A percentile compares a stretch with the other conserved stretches of the same genome.
phyloP scores from a whole-genome alignment of 2,888 invertebrate species.

The Ecdyonurus torrentis region DNA sequence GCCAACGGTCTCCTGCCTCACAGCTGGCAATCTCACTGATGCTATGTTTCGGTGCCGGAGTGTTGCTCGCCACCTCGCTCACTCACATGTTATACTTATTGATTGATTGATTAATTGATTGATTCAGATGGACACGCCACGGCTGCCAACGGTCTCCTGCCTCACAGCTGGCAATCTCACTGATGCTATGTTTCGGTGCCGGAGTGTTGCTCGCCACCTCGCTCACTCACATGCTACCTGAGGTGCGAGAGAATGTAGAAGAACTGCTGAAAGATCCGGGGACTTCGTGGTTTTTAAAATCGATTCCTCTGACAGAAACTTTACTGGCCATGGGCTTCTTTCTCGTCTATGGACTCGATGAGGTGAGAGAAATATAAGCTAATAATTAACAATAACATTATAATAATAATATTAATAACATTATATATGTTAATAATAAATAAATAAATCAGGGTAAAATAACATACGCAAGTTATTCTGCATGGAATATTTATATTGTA shows the following conservation, averaged over 20 bases:
- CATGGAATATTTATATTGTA: too few relatives aligned
- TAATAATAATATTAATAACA: too few relatives aligned
- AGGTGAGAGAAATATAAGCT: too few relatives aligned
- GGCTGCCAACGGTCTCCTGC: not conserved
- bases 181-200: not conserved
- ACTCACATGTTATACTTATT: not conserved
- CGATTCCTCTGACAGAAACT: not conserved
- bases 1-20: not conserved
- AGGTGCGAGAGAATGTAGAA: not conserved
- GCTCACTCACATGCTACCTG: not conserved
- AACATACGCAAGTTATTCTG: too few relatives aligned
- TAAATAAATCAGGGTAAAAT: too few relatives aligned
- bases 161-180: not conserved
- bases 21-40: not conserved
- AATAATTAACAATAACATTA: too few relatives aligned
- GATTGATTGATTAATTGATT: too few relatives aligned
- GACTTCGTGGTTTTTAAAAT: not conserved
- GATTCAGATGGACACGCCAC: conserved; percentile 1
- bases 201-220: not conserved
- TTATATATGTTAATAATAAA: too few relatives aligned
- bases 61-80: not conserved
- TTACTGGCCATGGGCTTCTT: not conserved
- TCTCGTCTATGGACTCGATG: conserved; percentile 1
- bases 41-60: not conserved
- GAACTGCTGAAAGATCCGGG: not conserved